Percentiles rank a stretch among this genome's conserved stretches.
Conservation (phyloP, 2,113 vertebrate species). For the Clarias gariepinus region DNA sequence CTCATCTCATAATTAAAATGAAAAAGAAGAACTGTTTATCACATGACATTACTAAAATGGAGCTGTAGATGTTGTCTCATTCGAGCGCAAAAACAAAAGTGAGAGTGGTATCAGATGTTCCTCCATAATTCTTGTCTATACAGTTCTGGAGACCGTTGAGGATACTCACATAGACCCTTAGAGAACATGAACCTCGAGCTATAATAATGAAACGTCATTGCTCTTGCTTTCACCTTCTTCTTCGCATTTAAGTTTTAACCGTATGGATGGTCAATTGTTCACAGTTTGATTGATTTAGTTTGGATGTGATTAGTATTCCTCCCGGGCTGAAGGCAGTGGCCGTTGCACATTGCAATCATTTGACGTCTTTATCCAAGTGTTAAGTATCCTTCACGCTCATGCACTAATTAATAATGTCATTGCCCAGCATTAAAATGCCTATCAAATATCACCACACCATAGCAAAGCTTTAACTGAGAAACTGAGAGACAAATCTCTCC, state of each 20-base stretch:
- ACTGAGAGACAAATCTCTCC: not conserved
- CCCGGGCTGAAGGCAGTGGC: slow-evolving; percentile 55
- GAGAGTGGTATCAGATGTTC: not conserved
- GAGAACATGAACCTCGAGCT: not conserved
- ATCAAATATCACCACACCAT: slow-evolving; percentile 38
- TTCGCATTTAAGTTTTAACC: slow-evolving; percentile 32
- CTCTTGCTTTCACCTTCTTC: slow-evolving; percentile 54
- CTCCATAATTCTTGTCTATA: not conserved
- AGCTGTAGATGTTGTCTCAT: not conserved
- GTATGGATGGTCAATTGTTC: slow-evolving; percentile 71
- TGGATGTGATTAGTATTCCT: slow-evolving; percentile 69
- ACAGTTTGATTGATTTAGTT: slow-evolving; percentile 70
- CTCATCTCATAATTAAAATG: not conserved
- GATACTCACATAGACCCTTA: not conserved
- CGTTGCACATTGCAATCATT: slow-evolving; percentile 57
- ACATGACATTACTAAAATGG: not conserved
- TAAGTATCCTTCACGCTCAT: slow-evolving; percentile 71
- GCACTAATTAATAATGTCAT: slow-evolving; percentile 72
- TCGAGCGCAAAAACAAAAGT: not conserved
- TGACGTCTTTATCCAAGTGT: slow-evolving; percentile 68
- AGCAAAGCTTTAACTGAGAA: slow-evolving; percentile 9
- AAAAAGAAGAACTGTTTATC: not conserved
- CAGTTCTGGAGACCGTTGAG: not conserved
- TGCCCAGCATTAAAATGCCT: slow-evolving; percentile 57
- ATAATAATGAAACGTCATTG: not conserved